A percentile compares a stretch with the other conserved stretches of the same genome.
Conservation (phyloP, 2,888 invertebrate genomes). For the Sisyra nigra region DNA sequence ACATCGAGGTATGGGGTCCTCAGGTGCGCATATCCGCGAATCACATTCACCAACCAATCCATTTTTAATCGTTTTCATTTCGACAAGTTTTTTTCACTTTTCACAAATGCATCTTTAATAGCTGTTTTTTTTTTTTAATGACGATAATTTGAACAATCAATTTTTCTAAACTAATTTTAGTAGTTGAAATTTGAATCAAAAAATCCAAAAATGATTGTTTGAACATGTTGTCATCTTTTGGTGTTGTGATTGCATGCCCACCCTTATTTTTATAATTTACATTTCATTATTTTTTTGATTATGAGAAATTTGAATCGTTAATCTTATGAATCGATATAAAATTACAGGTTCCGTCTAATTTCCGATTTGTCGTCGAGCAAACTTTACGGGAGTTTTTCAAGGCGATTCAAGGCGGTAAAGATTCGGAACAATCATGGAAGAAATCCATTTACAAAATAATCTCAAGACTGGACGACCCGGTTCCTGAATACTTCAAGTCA, state of each 20-base stretch:
- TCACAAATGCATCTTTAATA: neutral
- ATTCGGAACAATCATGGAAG: conserved; percentile 99
- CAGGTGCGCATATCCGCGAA: conserved; percentile 33
- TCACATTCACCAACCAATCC: conserved; percentile 5
- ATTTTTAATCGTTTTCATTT: neutral
- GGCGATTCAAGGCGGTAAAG: conserved; percentile 91
- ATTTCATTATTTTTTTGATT: conserved; percentile 6
- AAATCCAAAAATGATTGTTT: too few species aligned
- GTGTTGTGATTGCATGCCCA: conserved; percentile 6
- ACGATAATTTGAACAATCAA: neutral
- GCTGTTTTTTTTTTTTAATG: neutral
- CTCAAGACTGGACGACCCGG: conserved; percentile 94
- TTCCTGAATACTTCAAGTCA: conserved; percentile 99
- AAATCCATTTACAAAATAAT: conserved; percentile 99
- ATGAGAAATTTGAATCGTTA: neutral
- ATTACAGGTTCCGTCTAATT: conserved; percentile 86
- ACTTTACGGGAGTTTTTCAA: conserved; percentile 98
- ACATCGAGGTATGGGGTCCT: conserved; percentile 75
- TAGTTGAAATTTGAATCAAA: too few species aligned
- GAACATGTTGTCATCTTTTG: neutral
- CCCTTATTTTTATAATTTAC: conserved; percentile 4
- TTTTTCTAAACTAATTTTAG: neutral
- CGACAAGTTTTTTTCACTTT: too few species aligned
- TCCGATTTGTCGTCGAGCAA: conserved; percentile 94
- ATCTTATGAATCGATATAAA: conserved; percentile 9